Base-by-base conservation (phyloP, 2,113 vertebrate genomes). In the Cricetomys ansorgei region DNA sequence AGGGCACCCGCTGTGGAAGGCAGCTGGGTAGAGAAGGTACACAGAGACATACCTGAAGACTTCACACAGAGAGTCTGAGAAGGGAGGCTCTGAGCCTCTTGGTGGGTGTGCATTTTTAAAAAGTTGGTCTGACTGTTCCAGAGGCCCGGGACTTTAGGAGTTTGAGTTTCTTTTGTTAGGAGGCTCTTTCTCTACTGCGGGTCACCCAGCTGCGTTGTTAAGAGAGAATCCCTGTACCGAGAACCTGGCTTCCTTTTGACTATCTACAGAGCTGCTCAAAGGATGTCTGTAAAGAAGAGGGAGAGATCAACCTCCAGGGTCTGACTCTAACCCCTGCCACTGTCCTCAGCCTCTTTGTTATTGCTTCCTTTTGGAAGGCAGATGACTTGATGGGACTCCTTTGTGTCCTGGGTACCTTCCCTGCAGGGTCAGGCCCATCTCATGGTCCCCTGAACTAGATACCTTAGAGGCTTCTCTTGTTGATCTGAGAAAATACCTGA, bases 261-360 rank as follows among this genome's bases (percentile, higher is more conserved):
- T 9, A 6, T 25, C 10, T 79, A 27, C 53, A 59, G 50, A 25
- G 77, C 6, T 80, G 53, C 34, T 57, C 48, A n/a, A 40, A 8
- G 15, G 55, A 40, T 77, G 23, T n/a, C 53, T 40, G 12, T 11
- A 37, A n/a, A 80, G 77, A 57, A 80, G 50, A 80, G 10, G 76
- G 48, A 34, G 76, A 5, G 29, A 37, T 10, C 9, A n/a, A 53
- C 50, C 79, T 59, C 55, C 12, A 43, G 79, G 57, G n/a, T 34
- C 15, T 21, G 5, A n/a, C 40, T 73, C 64, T 31, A 5, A 48
- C 27, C 40, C 19, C 19, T 0, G 0, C 53, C 7, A 15, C 0
- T 64, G 40, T 53, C 45, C 0, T 0, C 17, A 76, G 73, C 23
- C 76, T 48, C 37, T 81, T 25, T n/a, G 21, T 57, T n/a, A 40